Evolutionary conservation across 2,113 vertebrate genomes (phyloP).

Genomic region (Campylomormyrus numenius): DNA sequence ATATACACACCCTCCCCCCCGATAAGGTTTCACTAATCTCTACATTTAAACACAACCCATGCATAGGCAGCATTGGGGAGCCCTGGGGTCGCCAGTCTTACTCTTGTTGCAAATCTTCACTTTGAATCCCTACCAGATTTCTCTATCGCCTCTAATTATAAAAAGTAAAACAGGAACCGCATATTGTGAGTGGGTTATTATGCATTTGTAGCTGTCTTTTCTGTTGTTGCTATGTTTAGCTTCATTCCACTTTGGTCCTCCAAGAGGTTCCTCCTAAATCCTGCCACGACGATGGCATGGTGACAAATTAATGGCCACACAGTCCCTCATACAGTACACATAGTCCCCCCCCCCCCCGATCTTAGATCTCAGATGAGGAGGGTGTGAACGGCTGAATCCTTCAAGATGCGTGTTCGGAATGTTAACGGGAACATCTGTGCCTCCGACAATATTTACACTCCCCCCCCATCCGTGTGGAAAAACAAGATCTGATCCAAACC

Average conservation of each 20-base stretch:
- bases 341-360: not conserved
- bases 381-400: not conserved
- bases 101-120: not conserved
- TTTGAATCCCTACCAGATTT: not conserved
- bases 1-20: not conserved
- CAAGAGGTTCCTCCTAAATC: not conserved
- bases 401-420: not conserved
- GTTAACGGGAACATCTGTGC: conserved; percentile 5
- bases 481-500: not conserved
- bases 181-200: not conserved
- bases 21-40: conserved; percentile 4
- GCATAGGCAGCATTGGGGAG: not conserved
- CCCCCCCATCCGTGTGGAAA: not conserved
- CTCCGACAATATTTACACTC: not conserved
- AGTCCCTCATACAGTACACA: not conserved
- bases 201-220: not conserved
- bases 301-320: not conserved
- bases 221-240: not conserved
- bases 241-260: not conserved
- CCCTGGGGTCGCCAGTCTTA: not conserved
- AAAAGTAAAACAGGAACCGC: not conserved
- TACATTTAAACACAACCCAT: not conserved
- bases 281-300: not conserved
- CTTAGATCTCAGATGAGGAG: not conserved
- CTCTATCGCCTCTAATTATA: not conserved